Evolutionary conservation across 2,888 invertebrate species (phyloP), one percentile per base, ranked within the genome.

Genomic region (Drosophila kokeensis): DNA sequence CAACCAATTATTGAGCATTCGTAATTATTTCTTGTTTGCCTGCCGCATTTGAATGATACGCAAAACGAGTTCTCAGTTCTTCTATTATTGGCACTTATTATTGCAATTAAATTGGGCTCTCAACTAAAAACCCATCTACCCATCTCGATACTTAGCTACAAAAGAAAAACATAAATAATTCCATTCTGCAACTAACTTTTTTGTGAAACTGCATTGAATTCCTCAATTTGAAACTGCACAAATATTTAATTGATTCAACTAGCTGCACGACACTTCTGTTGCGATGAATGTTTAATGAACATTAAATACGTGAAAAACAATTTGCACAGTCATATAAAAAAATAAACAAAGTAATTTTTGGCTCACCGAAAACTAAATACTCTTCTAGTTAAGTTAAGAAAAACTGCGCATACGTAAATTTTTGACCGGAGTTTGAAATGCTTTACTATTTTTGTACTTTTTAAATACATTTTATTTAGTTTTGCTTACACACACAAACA

Each of bases 1-100:
- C 66, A 64, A 71, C 52, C 76, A 80, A 80, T 72, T 71, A 78
- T 67, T 53, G 40, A 58, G 40, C 32, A 52, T 40, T 80, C 59
- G 50, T 42, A 52, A 67, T 71, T 49, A 18, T 42, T 61, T 48
- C 27, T 38, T 52, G 48, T 61, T 72, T 65, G 54, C 1, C 15
- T 29, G 38, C 27, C 34, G 40, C 45, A 38, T 53, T 66, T 73
- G 38, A 59, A 64, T 49, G 38, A 29, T 55, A 67, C 40, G 57
- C 57, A 53, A 60, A 68, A 64, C 38, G 49, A 61, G 38, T 52
- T 54, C 15, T 21, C 10, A 53, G 24, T 40, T 52, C 32, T 29
- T n/a, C 42, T 67, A 45, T 66, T 61, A 48, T 54, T 67, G 34
- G 11, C 34, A 34, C 21, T 57, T 61, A 55, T 67, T 62, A 55